Evolutionary conservation across 2,113 vertebrate species (phyloP).

Genomic region (Rhinopomastus cyanomelas): DNA sequence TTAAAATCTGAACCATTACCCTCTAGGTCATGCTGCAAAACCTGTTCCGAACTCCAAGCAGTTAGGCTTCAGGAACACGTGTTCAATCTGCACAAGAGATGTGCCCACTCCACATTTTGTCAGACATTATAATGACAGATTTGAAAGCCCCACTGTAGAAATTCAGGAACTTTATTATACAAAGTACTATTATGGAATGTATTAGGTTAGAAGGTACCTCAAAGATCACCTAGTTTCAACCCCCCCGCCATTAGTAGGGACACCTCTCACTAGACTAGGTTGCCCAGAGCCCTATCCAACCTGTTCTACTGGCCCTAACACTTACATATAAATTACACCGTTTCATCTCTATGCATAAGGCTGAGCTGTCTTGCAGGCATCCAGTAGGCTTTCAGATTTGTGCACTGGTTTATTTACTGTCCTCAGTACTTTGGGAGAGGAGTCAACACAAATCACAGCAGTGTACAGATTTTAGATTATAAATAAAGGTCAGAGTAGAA

Average conservation of each 20-base stretch:
- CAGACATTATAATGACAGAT: background rate
- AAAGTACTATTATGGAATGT: background rate
- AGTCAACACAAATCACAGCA: background rate
- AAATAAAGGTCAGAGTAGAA: background rate
- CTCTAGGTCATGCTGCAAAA: background rate
- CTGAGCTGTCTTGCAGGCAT: background rate
- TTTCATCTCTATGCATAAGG: background rate
- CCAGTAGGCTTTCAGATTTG: background rate
- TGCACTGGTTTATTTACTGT: background rate
- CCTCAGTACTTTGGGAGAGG: background rate
- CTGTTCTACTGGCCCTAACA: background rate
- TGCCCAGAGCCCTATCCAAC: too few relatives aligned
- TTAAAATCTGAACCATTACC: background rate
- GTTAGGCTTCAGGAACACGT: background rate
- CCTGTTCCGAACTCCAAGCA: background rate
- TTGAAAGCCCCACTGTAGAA: background rate
- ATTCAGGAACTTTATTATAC: background rate
- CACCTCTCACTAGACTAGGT: too few relatives aligned
- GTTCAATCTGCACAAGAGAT: background rate
- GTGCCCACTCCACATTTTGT: background rate
- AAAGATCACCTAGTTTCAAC: too few relatives aligned
- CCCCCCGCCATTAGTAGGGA: too few relatives aligned
- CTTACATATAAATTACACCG: background rate
- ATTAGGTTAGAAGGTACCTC: too few relatives aligned
- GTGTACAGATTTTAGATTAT: background rate